Evolutionary conservation across 2,797 vertebrate genomes (phyloP).

Genomic region (Delichon dasypus): DNA sequence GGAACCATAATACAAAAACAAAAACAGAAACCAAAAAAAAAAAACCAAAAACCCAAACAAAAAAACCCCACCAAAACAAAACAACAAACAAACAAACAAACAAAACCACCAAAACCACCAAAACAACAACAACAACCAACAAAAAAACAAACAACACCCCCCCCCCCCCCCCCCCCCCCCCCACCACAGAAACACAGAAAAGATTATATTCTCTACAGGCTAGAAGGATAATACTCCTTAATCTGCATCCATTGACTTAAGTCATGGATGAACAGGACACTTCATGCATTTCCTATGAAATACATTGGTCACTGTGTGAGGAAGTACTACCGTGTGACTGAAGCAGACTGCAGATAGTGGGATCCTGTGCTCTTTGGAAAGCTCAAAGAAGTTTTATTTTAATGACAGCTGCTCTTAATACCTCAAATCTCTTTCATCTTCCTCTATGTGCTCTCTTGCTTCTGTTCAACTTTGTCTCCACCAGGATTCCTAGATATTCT

Average conservation of each 20-base stretch:
- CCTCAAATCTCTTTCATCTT: neutral
- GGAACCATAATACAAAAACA: neutral
- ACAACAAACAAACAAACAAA: no score
- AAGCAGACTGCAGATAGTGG: neutral
- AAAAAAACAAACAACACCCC: neutral
- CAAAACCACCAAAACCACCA: no score
- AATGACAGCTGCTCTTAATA: neutral
- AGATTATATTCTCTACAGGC: neutral
- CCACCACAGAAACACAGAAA: neutral
- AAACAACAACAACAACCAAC: neutral
- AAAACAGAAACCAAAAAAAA: no score
- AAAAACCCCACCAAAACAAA: no score
- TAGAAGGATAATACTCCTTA: neutral
- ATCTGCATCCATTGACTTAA: neutral
- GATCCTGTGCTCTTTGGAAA: neutral
- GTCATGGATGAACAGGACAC: no score
- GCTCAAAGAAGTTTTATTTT: neutral
- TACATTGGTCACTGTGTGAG: accelerated
- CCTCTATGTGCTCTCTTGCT: neutral
- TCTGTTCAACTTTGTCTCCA: neutral
- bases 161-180: no score
- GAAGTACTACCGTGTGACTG: neutral
- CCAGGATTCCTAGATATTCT: neutral
- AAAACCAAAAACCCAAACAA: no score
- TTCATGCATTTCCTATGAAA: neutral